Base-by-base conservation (phyloP, 92 coral and sea anemone genomes). In the Siderastrea siderea region DNA sequence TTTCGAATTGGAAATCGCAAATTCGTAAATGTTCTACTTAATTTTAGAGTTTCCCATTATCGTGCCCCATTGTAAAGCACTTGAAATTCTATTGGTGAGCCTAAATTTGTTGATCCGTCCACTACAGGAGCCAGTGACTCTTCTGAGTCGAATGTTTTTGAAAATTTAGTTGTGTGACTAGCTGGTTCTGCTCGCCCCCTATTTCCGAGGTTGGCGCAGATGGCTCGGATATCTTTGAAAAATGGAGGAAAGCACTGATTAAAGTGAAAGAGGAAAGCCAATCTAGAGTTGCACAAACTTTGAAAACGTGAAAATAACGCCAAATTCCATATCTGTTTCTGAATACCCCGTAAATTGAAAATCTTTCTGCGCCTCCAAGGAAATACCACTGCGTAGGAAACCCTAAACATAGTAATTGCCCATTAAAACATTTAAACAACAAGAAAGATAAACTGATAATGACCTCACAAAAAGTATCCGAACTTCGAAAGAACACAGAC, bases 181-280 rank as follows among this genome's bases (percentile, higher is more conserved):
- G 46, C 78, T 48, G 68, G 57, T 47, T 47, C 17, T 66, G n/a
- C n/a, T 45, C 47, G 78, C 77, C 78, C 38, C 44, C 74, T 49
- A 45, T 26, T 70, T 57, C 78, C 77, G 78, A 17, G 26, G 4
- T 15, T 55, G 17, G 55, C 68, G 46, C 47, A 51, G 8, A 50
- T 4, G 16, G 68, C 14, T 19, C 13, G 47, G 14, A 81, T 4
- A 11, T 44, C 44, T 81, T 55, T 1, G 51, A 17, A 61, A 71
- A 54, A n/a, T 55, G 6, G 72, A 55, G 86, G 86, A 70, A 82
- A 69, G 45, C 64, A 57, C 57, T 50, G 77, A 47, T 82, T 60
- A 11, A 73, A 73, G 17, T 70, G 68, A 44, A 55, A 65, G 69
- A 70, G 68, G 78, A 82, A 57, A 70, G 53, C 64, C 53, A 51